Conservation (phyloP, 2,113 vertebrate species). For the Chamaetylas fuelleborni region DNA sequence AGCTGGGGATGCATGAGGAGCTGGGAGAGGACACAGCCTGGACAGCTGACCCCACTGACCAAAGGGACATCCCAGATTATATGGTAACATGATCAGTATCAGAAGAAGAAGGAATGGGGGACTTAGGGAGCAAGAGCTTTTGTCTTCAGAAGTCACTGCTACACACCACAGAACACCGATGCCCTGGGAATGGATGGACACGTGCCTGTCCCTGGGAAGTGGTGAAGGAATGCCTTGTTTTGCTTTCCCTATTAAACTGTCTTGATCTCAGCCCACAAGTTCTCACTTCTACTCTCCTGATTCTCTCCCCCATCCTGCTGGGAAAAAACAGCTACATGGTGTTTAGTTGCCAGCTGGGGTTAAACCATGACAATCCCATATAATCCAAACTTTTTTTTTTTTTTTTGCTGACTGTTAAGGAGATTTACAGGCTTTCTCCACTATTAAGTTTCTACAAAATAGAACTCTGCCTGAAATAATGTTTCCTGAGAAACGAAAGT, state of each 20-base stretch:
- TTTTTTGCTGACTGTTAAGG: background rate
- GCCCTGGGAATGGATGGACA: background rate
- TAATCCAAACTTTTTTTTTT: background rate
- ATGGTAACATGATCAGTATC: rapidly evolving
- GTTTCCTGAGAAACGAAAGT: background rate
- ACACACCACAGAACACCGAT: rapidly evolving
- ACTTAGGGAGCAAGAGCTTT: background rate
- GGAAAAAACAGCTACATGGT: rapidly evolving
- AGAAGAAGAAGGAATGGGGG: rapidly evolving
- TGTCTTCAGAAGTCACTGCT: background rate
- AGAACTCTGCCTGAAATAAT: background rate
- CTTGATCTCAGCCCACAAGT: rapidly evolving
- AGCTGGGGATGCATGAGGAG: background rate
- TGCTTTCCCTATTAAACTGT: background rate
- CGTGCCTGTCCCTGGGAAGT: rapidly evolving
- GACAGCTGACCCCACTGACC: background rate
- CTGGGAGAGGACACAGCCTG: background rate
- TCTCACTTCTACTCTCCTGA: background rate
- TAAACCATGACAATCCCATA: background rate
- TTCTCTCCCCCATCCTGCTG: background rate
- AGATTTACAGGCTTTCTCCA: background rate
- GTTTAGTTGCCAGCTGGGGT: background rate
- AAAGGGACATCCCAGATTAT: background rate
- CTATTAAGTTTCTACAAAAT: background rate
- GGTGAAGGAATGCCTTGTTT: background rate